Evolutionary conservation across 2,113 vertebrate genomes (phyloP).

Genomic region (Tupaia tana): DNA sequence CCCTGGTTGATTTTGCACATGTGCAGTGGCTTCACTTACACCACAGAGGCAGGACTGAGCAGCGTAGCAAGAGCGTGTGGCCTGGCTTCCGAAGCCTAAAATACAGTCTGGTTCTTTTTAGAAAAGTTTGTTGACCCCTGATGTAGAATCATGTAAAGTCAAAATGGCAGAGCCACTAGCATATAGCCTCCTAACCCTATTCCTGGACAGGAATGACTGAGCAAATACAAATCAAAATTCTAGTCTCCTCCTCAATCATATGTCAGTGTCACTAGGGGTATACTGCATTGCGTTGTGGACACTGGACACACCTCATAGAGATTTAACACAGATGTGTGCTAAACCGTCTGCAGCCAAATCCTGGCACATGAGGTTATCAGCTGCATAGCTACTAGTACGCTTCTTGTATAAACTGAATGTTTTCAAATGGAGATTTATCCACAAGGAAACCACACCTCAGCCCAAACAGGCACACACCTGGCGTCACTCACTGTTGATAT

Average conservation of each 20-base stretch:
- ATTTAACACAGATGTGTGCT: too few species aligned
- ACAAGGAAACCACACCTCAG: background rate
- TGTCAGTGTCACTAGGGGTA: rapidly evolving
- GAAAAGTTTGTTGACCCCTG: background rate
- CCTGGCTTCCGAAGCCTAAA: background rate
- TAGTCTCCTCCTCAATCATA: rapidly evolving
- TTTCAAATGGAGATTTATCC: background rate
- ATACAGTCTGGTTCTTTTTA: background rate
- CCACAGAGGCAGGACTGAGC: rapidly evolving
- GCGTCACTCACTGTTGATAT: background rate
- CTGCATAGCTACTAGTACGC: rapidly evolving
- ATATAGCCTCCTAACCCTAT: rapidly evolving
- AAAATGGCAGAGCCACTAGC: rapidly evolving
- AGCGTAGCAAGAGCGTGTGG: rapidly evolving
- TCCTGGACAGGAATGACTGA: background rate
- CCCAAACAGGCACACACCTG: rapidly evolving
- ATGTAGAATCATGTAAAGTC: background rate
- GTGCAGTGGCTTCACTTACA: rapidly evolving
- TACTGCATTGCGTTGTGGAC: rapidly evolving
- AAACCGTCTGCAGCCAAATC: background rate
- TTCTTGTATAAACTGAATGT: background rate
- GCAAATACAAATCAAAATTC: background rate
- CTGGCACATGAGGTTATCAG: background rate
- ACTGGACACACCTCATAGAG: rapidly evolving
- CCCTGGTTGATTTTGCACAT: rapidly evolving